Evolutionary conservation across 1,140 invertebrate genomes (phyloP).

Genomic region (Ceratina australensis): DNA sequence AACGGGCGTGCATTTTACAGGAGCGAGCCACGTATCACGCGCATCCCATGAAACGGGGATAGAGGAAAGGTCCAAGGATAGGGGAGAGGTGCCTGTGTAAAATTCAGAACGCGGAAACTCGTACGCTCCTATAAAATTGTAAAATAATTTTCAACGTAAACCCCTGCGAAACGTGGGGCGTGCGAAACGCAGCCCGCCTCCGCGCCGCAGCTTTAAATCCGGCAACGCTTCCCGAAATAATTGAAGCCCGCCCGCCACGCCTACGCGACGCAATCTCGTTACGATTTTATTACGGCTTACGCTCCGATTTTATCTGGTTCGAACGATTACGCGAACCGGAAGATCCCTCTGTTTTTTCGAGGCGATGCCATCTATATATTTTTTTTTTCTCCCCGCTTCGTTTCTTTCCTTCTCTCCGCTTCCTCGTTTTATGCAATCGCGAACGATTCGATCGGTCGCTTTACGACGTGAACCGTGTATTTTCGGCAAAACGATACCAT

Average conservation of each 20-base stretch:
- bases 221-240: constrained; percentile 53
- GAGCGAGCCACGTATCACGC: background rate
- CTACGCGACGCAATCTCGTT: constrained; percentile 55
- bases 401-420: background rate
- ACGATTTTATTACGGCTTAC: constrained; percentile 57
- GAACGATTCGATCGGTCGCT: constrained; percentile 2
- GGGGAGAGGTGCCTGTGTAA: constrained; percentile 35
- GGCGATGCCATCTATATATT: background rate
- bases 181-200: background rate
- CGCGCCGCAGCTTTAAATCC: constrained; percentile 54
- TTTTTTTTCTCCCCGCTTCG: background rate
- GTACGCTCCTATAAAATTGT: constrained; percentile 55
- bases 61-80: background rate
- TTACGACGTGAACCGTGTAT: constrained; percentile 11
- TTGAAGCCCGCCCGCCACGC: constrained; percentile 49
- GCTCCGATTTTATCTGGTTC: constrained; percentile 57
- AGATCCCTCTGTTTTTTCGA: constrained; percentile 42
- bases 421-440: background rate
- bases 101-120: constrained; percentile 58
- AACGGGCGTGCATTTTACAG: background rate
- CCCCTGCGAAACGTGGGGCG: background rate
- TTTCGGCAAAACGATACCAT: background rate
- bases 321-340: constrained; percentile 48
- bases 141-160: constrained; percentile 59
- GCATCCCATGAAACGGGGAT: too few relatives aligned